A percentile compares a stretch with the other conserved stretches of the same genome.
Conservation (phyloP, 2,113 vertebrate species). For the Sapayoa aenigma region DNA sequence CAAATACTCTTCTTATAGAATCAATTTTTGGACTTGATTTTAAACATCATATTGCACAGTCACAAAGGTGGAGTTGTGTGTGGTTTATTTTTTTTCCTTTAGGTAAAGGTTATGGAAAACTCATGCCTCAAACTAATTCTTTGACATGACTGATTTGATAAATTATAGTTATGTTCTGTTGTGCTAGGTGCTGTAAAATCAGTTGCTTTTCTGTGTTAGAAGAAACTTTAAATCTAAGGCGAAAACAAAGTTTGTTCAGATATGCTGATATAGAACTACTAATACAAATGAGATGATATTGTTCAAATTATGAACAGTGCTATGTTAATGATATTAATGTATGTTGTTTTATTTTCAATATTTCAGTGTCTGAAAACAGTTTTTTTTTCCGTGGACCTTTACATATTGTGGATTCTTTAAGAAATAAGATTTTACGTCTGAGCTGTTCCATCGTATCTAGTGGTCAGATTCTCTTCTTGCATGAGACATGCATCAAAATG, state of each 20-base stretch:
- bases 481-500: background rate
- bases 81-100: background rate
- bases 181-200: background rate
- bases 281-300: background rate
- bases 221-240: background rate
- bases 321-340: background rate
- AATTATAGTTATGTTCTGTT: background rate
- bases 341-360: background rate
- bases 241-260: background rate
- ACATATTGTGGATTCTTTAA: background rate
- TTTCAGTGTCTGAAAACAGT: background rate
- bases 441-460: background rate
- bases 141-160: background rate
- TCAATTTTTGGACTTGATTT: background rate
- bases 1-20: background rate
- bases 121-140: background rate
- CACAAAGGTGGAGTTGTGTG: background rate
- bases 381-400: background rate
- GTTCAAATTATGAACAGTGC: background rate
- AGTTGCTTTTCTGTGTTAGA: background rate
- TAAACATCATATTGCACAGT: background rate
- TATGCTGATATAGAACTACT: background rate
- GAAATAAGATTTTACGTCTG: background rate
- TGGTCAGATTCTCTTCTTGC: background rate
- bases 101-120: background rate